Evolutionary conservation across 2,888 invertebrate genomes (phyloP), one percentile per base, ranked within the genome.

Genomic region (Amaurobius ferox): DNA sequence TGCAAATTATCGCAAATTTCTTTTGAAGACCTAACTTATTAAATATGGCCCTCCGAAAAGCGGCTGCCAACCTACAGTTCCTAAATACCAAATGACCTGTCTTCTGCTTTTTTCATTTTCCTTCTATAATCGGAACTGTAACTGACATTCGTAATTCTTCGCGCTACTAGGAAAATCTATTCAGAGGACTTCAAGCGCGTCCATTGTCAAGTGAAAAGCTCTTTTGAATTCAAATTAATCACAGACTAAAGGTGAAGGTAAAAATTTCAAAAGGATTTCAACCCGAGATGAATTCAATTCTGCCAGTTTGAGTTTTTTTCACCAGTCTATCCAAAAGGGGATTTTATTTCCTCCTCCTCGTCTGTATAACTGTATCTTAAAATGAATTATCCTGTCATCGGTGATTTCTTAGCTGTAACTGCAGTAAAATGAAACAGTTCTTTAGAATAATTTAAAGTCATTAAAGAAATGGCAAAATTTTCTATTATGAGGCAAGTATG

Each of bases 1-100:
- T 9, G 35, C 44, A 44, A 44, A 44, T 44, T 44, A 44, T 44
- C 44, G 44, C 44, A 16, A 44, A 44, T 44, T 44, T 44, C 44
- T 7, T 16, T 44, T 16, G 6, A 5, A 44, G 16, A 44, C 2
- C 44, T 44, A 44, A 44, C 6, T 44, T 44, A 44, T 44, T 44
- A 44, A 44, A 44, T 13, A 44, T 44, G 44, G 16, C 16, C 16
- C 44, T 13, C 44, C 44, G 6, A 16, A 44, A 44, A 16, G 44
- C 6, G 16, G 11, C 16, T 44, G 44, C 44, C 44, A 44, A 16
- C 16, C 44, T 16, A 2, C 44, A 13, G 44, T 44, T 44, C 44
- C 16, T 44, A 44, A 44, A 16, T 16, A 16, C 44, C 44, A 44
- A 44, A 44, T 44, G 44, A 44, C 11, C 44, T 44, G 44, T 44